These are phyloP conservation scores for Syrrhaptes paradoxus DNA, from an alignment of 2,113 vertebrate genomes.

Conservation along the genomic window DNA sequence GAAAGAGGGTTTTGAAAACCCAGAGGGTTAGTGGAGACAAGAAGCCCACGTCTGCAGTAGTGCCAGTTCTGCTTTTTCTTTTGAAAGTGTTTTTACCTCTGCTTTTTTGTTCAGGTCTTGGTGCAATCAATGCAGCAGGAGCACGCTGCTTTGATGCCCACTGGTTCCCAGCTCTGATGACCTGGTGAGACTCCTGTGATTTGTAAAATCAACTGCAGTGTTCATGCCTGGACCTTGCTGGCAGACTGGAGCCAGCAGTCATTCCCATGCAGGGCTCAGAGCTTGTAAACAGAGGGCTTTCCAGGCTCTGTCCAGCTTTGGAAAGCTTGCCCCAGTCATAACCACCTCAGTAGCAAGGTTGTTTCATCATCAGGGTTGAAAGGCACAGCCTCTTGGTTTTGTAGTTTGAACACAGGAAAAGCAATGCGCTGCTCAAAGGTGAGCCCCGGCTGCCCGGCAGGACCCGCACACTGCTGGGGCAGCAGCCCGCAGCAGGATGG, in stretches of 20 bases:
- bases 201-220: not conserved
- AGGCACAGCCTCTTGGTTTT: not conserved
- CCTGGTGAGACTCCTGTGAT: fast-evolving
- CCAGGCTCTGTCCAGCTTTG: not conserved
- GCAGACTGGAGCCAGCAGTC: not conserved
- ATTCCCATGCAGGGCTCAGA: not conserved
- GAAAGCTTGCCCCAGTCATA: not conserved
- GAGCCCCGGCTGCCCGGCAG: not conserved
- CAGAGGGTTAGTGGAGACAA: too few relatives aligned
- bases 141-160: fast-evolving
- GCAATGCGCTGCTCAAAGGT: not conserved
- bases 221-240: not conserved
- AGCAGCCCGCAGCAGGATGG: not conserved
- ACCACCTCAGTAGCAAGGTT: not conserved
- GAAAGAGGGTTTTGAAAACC: not conserved
- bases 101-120: not conserved
- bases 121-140: not conserved
- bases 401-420: not conserved
- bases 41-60: not conserved
- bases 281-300: not conserved
- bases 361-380: not conserved
- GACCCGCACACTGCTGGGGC: not conserved
- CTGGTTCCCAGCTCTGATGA: not conserved
- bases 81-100: not conserved
- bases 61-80: not conserved